A percentile compares a stretch with the other conserved stretches of the same genome.
Evolutionary conservation across 2,113 vertebrate species (phyloP).

Genomic region (Chroicocephalus ridibundus): DNA sequence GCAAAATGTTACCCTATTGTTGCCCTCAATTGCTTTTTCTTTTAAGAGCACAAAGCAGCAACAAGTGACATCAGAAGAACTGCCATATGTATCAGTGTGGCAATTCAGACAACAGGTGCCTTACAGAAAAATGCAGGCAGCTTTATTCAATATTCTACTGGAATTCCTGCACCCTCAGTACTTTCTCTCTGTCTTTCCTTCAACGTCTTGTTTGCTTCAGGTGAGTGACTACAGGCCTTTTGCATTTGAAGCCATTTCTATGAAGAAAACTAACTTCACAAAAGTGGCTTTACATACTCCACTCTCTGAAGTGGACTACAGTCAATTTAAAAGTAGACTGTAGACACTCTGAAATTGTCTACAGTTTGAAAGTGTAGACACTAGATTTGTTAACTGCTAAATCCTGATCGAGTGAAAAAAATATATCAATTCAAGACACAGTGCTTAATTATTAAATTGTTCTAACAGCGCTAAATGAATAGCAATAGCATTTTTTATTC

Average conservation of each 20-base stretch:
- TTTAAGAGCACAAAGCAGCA: not conserved
- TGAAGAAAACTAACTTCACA: not conserved
- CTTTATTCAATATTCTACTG: not conserved
- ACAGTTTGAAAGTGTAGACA: not conserved
- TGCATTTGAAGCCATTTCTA: not conserved
- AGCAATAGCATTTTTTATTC: not conserved
- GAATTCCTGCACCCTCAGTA: not conserved
- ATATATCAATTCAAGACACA: not conserved
- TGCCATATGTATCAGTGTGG: not conserved
- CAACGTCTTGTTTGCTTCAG: not conserved
- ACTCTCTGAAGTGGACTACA: not conserved
- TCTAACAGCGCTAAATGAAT: not conserved
- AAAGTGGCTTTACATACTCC: not conserved
- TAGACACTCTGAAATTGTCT: not conserved
- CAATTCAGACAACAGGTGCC: not conserved
- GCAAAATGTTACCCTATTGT: not conserved
- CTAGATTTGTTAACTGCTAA: not conserved
- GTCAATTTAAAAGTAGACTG: not conserved
- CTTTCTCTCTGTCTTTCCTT: not conserved
- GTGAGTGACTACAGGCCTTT: not conserved
- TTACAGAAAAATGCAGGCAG: not conserved
- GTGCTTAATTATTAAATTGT: not conserved
- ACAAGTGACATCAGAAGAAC: not conserved
- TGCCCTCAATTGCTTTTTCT: not conserved
- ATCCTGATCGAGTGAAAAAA: not conserved